phyloP scores from a whole-genome alignment of 2,888 invertebrate species.

The Pristionchus exspectatus region DNA sequence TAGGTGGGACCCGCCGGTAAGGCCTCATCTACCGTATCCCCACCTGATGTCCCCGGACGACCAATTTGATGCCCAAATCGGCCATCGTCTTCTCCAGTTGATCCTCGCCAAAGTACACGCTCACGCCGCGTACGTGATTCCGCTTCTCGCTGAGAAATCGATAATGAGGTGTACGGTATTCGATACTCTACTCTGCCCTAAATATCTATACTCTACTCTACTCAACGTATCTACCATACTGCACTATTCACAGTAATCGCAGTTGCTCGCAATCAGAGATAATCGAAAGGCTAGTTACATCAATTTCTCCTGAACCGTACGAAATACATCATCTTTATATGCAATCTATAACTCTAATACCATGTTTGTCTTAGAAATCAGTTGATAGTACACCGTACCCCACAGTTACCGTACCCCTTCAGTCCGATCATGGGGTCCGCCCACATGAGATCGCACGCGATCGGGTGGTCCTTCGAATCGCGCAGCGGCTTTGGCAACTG shows the following conservation, averaged over 20 bases:
- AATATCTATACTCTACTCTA: too few species aligned
- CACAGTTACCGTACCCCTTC: slow-evolving; percentile 27
- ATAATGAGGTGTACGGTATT: background rate
- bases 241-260: background rate
- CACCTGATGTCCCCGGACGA: slow-evolving; percentile 29
- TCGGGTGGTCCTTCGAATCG: slow-evolving; percentile 55
- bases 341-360: too few species aligned
- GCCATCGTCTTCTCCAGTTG: background rate
- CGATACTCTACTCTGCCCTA: background rate
- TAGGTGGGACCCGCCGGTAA: too few species aligned
- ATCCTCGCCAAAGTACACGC: slow-evolving; percentile 23
- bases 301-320: too few species aligned
- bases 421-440: slow-evolving; percentile 60
- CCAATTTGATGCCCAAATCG: background rate
- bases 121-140: slow-evolving; percentile 26
- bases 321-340: too few species aligned
- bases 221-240: too few species aligned
- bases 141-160: slow-evolving; percentile 18
- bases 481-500: slow-evolving; percentile 59
- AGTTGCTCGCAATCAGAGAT: background rate
- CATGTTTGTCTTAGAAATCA: too few species aligned
- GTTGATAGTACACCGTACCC: too few species aligned
- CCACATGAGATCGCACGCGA: slow-evolving; percentile 65
- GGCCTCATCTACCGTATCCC: background rate
- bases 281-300: too few species aligned